Conservation (phyloP, 2,797 vertebrate species). For the Anas capensis region DNA sequence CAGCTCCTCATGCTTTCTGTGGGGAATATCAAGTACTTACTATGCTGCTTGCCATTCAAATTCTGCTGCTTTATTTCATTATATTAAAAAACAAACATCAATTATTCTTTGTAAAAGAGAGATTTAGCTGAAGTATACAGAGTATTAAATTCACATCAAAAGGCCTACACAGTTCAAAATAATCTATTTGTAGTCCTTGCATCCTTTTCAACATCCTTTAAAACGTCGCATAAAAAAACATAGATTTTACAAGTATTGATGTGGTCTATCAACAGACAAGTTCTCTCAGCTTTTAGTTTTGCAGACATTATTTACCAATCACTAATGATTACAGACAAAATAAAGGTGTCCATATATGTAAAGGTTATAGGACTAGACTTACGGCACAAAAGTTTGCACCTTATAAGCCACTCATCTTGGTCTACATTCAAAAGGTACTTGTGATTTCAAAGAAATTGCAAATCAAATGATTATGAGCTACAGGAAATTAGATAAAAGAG, state of each 20-base stretch:
- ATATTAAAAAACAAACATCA: slow-evolving; percentile 32
- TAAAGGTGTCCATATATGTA: not conserved
- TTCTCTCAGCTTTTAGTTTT: not conserved
- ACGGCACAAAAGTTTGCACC: not conserved
- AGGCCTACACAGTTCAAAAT: not conserved
- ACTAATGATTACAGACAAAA: not conserved
- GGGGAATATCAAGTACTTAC: slow-evolving; percentile 6
- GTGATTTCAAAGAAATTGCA: slow-evolving; percentile 44
- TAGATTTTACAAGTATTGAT: slow-evolving; percentile 1
- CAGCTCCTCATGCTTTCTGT: slow-evolving; percentile 1
- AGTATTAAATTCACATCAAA: slow-evolving; percentile 33
- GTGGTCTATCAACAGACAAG: not conserved
- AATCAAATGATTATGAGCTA: slow-evolving; percentile 58
- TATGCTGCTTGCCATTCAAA: not conserved
- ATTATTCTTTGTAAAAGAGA: not conserved
- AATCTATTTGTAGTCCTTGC: not conserved
- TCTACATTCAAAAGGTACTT: slow-evolving; percentile 38
- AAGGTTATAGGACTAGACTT: not conserved
- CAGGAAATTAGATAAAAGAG: slow-evolving; percentile 64
- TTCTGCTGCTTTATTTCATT: slow-evolving; percentile 26
- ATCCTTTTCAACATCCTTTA: not conserved
- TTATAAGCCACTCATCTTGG: slow-evolving; percentile 29
- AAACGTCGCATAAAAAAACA: slow-evolving; percentile 6
- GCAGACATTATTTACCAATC: not conserved
- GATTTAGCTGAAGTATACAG: slow-evolving; percentile 20